Percentiles rank a stretch among this genome's conserved stretches.
These are phyloP conservation scores for Agonopterix heracliana DNA, from an alignment of 2,888 invertebrate species.

Conservation along the genomic window DNA sequence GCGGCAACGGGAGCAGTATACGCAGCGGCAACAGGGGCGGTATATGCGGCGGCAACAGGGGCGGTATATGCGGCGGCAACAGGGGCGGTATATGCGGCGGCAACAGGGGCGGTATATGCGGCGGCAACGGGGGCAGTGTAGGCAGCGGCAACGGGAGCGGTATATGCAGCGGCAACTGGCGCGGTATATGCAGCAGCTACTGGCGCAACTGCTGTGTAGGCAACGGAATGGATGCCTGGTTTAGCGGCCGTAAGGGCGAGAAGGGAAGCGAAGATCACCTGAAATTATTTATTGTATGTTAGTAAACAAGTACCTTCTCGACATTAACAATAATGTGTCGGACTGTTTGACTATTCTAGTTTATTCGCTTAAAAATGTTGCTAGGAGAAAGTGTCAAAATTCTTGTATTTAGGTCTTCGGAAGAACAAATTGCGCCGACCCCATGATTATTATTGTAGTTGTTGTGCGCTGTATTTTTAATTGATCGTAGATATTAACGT, in stretches of 20 bases:
- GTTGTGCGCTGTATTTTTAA: too few species aligned
- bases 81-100: conserved; percentile 44
- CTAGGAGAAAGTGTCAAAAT: too few species aligned
- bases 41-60: conserved; percentile 34
- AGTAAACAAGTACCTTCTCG: not conserved
- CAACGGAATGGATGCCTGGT: conserved; percentile 50
- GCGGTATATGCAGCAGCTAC: conserved; percentile 4
- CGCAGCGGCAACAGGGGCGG: conserved; percentile 34
- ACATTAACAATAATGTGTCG: too few species aligned
- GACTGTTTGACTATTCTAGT: too few species aligned
- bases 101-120: conserved; percentile 51
- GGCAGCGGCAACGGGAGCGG: conserved; percentile 16
- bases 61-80: conserved; percentile 34
- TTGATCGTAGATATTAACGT: too few species aligned
- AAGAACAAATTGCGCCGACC: too few species aligned
- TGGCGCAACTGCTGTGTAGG: conserved; percentile 10
- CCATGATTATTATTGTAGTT: too few species aligned
- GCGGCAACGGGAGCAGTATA: conserved; percentile 22
- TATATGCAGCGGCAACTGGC: conserved; percentile 9
- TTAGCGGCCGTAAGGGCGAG: conserved; percentile 57
- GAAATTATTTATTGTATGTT: conserved; percentile 5
- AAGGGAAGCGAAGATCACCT: conserved; percentile 55
- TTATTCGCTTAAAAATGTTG: too few species aligned
- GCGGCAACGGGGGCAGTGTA: conserved; percentile 46
- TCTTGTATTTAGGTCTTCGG: too few species aligned